Evolutionary conservation across 1,140 invertebrate species (phyloP).

Genomic region (Drosophila micromelanica): DNA sequence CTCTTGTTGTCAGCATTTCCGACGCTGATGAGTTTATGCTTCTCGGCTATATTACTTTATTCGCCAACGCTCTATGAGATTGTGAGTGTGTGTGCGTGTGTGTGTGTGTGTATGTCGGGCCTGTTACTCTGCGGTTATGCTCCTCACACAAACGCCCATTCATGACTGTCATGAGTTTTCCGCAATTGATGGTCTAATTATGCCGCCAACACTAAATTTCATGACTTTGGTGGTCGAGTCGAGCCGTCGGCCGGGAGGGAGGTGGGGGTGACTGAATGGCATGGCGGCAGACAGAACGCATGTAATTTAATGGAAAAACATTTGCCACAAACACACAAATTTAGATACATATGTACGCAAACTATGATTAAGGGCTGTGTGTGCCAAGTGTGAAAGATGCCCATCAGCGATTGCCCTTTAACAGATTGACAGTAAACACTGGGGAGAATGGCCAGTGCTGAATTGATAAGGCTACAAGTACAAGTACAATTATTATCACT

Average conservation of each 20-base stretch:
- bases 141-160: conserved; percentile 53
- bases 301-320: conserved; percentile 79
- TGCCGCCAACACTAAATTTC: conserved; percentile 83
- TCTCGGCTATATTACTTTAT: conserved; percentile 76
- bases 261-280: neutral
- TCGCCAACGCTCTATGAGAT: conserved; percentile 24
- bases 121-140: conserved; percentile 45
- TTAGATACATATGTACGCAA: neutral
- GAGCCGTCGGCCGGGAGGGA: neutral
- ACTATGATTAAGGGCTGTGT: conserved; percentile 5
- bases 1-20: conserved; percentile 73
- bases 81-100: conserved; percentile 8
- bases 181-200: conserved; percentile 84
- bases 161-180: conserved; percentile 83
- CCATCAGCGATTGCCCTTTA: conserved; percentile 39
- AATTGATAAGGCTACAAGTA: conserved; percentile 27
- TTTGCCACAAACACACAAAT: conserved; percentile 31
- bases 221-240: conserved; percentile 70
- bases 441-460: conserved; percentile 4
- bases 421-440: conserved; percentile 22
- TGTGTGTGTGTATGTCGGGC: conserved; percentile 11
- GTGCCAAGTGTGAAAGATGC: conserved; percentile 39
- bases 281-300: conserved; percentile 23
- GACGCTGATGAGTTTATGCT: conserved; percentile 80
- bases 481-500: conserved; percentile 34